Base-by-base conservation (phyloP, 1,140 invertebrate species). In the Sogatella furcifera region DNA sequence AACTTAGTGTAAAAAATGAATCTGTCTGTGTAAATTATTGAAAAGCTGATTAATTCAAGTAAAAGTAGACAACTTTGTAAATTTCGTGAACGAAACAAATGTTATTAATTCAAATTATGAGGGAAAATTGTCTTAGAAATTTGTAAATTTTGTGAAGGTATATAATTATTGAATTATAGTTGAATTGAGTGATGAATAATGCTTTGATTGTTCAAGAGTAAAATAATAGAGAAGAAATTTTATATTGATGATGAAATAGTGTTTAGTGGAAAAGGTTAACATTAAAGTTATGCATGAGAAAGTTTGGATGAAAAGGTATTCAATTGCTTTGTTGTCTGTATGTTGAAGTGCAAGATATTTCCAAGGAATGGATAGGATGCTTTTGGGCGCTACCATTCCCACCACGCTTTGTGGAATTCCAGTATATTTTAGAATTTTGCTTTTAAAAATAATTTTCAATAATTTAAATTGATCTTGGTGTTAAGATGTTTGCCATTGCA, bases 191-290 rank as follows among this genome's bases (percentile, higher is more conserved):
- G 17, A 44, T 44, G 17, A 14, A 44, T 44, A 52, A 60, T 60
- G 58, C 58, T 60, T 60, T 60, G 58, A 60, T 54, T 60, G 58
- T 60, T 60, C 52, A 24, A 60, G 54, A 55, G 38, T 28, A 34
- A 60, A 60, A 41, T 41, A 60, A 38, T 60, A 60, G 58, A 42
- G 41, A 46, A 60, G 41, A 60, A 52, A 60, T 60, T 60, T 60
- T 60, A 60, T 60, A 60, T 60, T 54, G 58, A 60, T 53, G 34
- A 38, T 38, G 34, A 38, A 38, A 11, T 38, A 38, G 34, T 38
- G 34, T 38, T 13, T 38, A 38, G 34, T 38, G 34, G 34, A 1
- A 38, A 10, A 38, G 11, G 8, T 38, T 38, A 13, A 28, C 24
- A 38, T 38, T 38, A 10, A 38, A 38, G 11, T 38, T 38, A 8